A percentile compares a stretch with the other conserved stretches of the same genome.
These are phyloP conservation scores for Anoura caudifer DNA, from an alignment of 2,113 vertebrate genomes.

Conservation along the genomic window DNA sequence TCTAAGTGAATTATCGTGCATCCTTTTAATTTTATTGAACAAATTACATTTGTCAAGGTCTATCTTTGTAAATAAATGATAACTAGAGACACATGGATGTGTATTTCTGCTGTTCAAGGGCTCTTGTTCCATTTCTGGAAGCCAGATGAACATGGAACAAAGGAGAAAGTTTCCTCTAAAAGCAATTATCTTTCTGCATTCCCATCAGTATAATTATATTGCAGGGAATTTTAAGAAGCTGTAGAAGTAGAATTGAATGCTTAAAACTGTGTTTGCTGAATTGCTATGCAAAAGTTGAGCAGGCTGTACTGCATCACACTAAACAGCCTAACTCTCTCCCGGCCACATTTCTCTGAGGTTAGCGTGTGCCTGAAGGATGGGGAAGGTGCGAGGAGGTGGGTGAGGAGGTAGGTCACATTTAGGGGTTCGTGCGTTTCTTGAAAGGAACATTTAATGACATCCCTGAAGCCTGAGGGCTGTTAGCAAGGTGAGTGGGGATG, in stretches of 20 bases:
- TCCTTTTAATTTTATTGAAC: slow-evolving; percentile 89
- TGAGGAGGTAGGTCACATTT: neutral
- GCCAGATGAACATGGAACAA: slow-evolving; percentile 87
- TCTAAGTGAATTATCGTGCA: slow-evolving; percentile 85
- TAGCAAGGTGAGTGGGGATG: slow-evolving; percentile 36
- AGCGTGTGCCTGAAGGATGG: slow-evolving; percentile 18
- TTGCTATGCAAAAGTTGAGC: slow-evolving; percentile 80
- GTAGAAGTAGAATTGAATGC: slow-evolving; percentile 84
- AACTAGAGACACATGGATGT: slow-evolving; percentile 85
- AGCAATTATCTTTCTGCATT: slow-evolving; percentile 88
- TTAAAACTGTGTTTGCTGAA: slow-evolving; percentile 83
- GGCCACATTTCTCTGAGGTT: slow-evolving; percentile 12
- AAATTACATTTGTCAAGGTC: slow-evolving; percentile 88
- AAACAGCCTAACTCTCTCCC: slow-evolving; percentile 47
- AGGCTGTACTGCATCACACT: slow-evolving; percentile 63
- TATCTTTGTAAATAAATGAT: slow-evolving; percentile 89
- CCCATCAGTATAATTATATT: slow-evolving; percentile 88
- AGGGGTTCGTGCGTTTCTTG: neutral
- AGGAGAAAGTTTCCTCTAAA: slow-evolving; percentile 87
- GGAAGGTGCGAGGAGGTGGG: neutral
- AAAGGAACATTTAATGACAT: slow-evolving; percentile 33
- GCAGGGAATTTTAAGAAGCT: slow-evolving; percentile 86
- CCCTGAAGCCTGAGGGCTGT: slow-evolving; percentile 7
- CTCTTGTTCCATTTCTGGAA: slow-evolving; percentile 86
- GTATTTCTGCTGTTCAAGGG: slow-evolving; percentile 85